Conservation (phyloP, 2,113 vertebrate species). For the Chinchilla lanigera region DNA sequence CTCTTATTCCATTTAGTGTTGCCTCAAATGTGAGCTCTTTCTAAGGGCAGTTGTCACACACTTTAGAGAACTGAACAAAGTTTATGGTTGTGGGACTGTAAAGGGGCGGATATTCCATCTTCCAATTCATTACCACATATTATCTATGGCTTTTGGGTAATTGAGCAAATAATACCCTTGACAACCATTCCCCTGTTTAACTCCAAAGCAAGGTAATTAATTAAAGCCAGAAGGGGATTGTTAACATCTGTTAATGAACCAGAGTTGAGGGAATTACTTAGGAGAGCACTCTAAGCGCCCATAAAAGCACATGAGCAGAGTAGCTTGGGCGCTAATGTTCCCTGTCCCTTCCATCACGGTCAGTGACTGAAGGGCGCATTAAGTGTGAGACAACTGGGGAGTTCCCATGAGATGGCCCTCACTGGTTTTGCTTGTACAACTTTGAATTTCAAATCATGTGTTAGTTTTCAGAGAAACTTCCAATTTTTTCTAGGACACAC, state of each 20-base stretch:
- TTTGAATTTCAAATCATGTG: slow-evolving; percentile 7
- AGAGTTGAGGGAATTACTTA: slow-evolving; percentile 81
- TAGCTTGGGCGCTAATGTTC: slow-evolving; percentile 22
- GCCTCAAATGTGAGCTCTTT: neutral
- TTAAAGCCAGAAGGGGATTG: slow-evolving; percentile 84
- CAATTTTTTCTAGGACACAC: neutral
- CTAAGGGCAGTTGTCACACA: neutral
- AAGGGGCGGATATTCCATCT: slow-evolving; percentile 65
- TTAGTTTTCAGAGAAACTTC: slow-evolving; percentile 31
- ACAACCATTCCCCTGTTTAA: slow-evolving; percentile 75
- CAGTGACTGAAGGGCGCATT: neutral
- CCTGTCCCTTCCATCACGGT: neutral
- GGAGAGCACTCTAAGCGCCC: slow-evolving; percentile 61
- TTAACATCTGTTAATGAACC: slow-evolving; percentile 85
- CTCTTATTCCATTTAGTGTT: neutral
- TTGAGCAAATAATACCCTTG: slow-evolving; percentile 86
- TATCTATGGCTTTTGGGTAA: slow-evolving; percentile 84
- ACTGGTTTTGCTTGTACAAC: neutral
- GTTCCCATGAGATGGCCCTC: neutral
- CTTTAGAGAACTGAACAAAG: slow-evolving; percentile 49
- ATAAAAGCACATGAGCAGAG: slow-evolving; percentile 47
- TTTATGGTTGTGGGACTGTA: slow-evolving; percentile 5
- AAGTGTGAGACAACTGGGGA: neutral
- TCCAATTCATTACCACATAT: slow-evolving; percentile 77
- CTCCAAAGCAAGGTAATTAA: slow-evolving; percentile 86